A percentile compares a stretch with the other conserved stretches of the same genome.
Evolutionary conservation across 2,797 vertebrate species (phyloP).

Genomic region (Cossypha niveicapilla): DNA sequence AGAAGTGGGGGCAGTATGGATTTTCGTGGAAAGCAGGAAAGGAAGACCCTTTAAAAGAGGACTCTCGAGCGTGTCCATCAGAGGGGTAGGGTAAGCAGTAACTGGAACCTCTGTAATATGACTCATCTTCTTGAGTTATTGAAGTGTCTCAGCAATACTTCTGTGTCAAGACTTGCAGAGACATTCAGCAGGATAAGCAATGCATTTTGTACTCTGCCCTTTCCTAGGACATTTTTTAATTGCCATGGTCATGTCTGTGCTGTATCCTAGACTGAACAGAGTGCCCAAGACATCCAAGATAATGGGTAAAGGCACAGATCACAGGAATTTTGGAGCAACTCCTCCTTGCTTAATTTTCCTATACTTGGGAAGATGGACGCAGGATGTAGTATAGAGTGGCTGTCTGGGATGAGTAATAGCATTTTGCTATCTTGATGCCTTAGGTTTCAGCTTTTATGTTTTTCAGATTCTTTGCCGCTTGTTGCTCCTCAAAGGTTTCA

Average conservation of each 20-base stretch:
- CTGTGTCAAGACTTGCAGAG: neutral
- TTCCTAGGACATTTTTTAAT: neutral
- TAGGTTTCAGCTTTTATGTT: too few species aligned
- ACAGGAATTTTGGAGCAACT: neutral
- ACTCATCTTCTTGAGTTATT: neutral
- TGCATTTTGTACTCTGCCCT: neutral
- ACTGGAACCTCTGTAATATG: neutral
- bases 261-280: neutral
- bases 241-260: neutral
- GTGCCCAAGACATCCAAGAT: neutral
- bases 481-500: neutral
- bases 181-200: neutral
- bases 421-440: neutral
- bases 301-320: neutral
- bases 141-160: neutral
- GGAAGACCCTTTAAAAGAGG: neutral
- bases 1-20: neutral
- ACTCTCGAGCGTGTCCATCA: neutral
- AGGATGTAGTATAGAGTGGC: neutral
- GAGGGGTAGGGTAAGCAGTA: neutral
- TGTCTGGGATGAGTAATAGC: neutral
- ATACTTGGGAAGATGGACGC: neutral
- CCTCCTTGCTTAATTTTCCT: neutral
- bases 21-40: neutral
- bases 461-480: too few species aligned